Conservation (phyloP, 1,140 invertebrate genomes). For the Dendrolimus kikuchii region DNA sequence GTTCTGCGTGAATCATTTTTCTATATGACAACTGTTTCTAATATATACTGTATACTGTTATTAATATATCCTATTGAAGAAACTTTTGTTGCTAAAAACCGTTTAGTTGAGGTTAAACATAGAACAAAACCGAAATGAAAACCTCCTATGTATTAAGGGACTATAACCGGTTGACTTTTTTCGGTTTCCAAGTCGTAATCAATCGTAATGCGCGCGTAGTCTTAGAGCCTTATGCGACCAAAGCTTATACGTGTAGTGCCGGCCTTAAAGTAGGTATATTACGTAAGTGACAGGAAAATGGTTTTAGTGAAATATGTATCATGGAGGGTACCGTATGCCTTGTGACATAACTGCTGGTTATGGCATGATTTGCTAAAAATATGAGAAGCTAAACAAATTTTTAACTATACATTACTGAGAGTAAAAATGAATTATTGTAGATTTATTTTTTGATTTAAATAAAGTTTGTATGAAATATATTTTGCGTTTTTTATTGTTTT, state of each 20-base stretch:
- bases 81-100: too few relatives aligned
- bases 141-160: too few relatives aligned
- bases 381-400: constrained; percentile 55
- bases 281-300: constrained; percentile 5
- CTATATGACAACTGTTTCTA: too few relatives aligned
- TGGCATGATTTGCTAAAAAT: constrained; percentile 14
- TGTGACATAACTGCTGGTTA: constrained; percentile 25
- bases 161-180: too few relatives aligned
- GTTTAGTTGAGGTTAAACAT: too few relatives aligned
- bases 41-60: too few relatives aligned
- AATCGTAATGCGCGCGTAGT: too few relatives aligned
- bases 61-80: too few relatives aligned
- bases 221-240: too few relatives aligned
- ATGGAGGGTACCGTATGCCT: constrained; percentile 42
- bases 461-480: constrained; percentile 67
- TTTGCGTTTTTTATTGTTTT: constrained; percentile 17
- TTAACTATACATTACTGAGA: constrained; percentile 51
- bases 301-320: constrained; percentile 18
- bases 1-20: too few relatives aligned
- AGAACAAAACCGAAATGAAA: too few relatives aligned
- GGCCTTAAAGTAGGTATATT: constrained; percentile 16
- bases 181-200: too few relatives aligned
- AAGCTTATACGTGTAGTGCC: not conserved
- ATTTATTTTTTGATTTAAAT: constrained; percentile 72
- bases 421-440: constrained; percentile 62